Percentiles rank a stretch among this genome's conserved stretches.
Evolutionary conservation across 2,888 invertebrate species (phyloP).

Genomic region (Cepaea hortensis): DNA sequence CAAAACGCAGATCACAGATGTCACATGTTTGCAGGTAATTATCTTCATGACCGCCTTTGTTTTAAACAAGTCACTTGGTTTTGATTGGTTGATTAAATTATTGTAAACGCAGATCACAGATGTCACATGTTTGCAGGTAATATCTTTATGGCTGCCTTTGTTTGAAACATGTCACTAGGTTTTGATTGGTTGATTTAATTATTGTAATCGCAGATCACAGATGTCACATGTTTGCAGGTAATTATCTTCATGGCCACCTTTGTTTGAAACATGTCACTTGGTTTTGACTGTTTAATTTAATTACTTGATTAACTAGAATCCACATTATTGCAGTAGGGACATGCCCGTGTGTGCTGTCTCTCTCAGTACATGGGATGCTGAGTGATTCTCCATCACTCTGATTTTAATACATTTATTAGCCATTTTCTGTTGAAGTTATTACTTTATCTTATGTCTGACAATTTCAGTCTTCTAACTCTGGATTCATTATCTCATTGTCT

Average conservation of each 20-base stretch:
- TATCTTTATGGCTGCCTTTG: neutral
- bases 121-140: slow-evolving; percentile 31
- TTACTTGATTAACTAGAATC: neutral
- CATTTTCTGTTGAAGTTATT: too few species aligned
- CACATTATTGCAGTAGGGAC: too few species aligned
- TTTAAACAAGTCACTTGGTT: neutral
- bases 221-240: slow-evolving; percentile 35
- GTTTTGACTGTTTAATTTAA: neutral
- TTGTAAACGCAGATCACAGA: slow-evolving; percentile 3
- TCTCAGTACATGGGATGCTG: too few species aligned
- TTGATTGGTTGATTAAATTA: neutral
- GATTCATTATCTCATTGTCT: too few species aligned
- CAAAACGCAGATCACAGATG: slow-evolving; percentile 18
- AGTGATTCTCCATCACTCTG: too few species aligned
- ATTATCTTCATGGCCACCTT: neutral
- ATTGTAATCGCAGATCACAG: neutral
- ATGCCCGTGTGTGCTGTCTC: too few species aligned
- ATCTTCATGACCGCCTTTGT: neutral
- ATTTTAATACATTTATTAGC: too few species aligned
- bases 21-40: slow-evolving; percentile 34
- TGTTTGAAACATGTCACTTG: neutral
- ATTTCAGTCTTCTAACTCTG: too few species aligned
- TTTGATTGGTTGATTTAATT: neutral
- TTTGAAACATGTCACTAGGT: neutral
- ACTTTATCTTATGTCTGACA: too few species aligned